phyloP scores from a whole-genome alignment of 2,113 vertebrate species.

The Planiliza haematocheilus region DNA sequence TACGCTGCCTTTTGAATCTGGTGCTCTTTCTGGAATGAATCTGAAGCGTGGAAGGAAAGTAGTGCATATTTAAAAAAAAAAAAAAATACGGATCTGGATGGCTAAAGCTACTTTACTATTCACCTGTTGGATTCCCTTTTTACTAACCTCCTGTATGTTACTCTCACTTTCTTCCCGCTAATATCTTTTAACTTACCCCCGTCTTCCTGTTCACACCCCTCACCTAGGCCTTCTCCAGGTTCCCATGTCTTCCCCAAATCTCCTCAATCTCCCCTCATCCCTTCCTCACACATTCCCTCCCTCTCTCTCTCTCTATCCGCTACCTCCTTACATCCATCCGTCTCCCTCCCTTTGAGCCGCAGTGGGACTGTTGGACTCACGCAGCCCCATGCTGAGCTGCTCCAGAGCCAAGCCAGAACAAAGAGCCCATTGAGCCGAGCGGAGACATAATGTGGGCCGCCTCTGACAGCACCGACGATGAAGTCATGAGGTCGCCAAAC shows the following conservation, averaged over 20 bases:
- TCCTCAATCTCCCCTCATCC: slow-evolving; percentile 50
- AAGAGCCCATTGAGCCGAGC: slow-evolving; percentile 81
- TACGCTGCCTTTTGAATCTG: slow-evolving; percentile 43
- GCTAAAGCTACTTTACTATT: slow-evolving; percentile 32
- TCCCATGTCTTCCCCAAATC: slow-evolving; percentile 62
- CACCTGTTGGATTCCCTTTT: slow-evolving; percentile 44
- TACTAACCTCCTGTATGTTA: slow-evolving; percentile 23
- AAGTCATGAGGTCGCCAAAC: slow-evolving; percentile 83
- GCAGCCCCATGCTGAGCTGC: slow-evolving; percentile 79
- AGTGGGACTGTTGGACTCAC: slow-evolving; percentile 71
- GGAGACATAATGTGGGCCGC: slow-evolving; percentile 79
- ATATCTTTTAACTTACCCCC: slow-evolving; percentile 36
- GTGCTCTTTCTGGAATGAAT: slow-evolving; percentile 19
- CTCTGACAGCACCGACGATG: slow-evolving; percentile 76
- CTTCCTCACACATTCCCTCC: slow-evolving; percentile 40
- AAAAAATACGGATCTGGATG: slow-evolving; percentile 11
- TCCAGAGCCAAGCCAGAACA: slow-evolving; percentile 81
- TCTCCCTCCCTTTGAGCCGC: slow-evolving; percentile 50
- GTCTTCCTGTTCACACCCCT: slow-evolving; percentile 35
- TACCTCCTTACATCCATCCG: slow-evolving; percentile 41
- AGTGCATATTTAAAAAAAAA: slow-evolving; percentile 21
- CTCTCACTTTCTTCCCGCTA: slow-evolving; percentile 25
- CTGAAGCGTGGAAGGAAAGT: slow-evolving; percentile 2
- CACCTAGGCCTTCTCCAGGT: slow-evolving; percentile 35
- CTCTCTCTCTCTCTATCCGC: slow-evolving; percentile 23